Conservation (phyloP, 2,888 invertebrate species). For the Sphecodes monilicornis region DNA sequence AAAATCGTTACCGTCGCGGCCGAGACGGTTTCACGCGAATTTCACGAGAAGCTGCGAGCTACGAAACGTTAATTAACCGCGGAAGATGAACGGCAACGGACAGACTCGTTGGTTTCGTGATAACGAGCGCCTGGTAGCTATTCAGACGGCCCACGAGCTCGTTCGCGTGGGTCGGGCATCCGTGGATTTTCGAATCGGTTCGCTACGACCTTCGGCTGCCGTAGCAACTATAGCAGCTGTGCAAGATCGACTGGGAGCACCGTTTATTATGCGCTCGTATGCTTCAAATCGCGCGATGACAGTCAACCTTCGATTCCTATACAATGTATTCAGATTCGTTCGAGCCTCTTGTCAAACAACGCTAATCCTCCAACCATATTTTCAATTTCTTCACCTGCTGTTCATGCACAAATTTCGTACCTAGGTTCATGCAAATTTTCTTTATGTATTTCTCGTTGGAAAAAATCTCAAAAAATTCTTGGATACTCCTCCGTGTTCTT, state of each 20-base stretch:
- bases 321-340: neutral
- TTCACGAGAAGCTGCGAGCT: neutral
- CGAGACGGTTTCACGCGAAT: neutral
- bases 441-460: no score
- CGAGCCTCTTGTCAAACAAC: neutral
- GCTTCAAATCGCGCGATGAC: constrained; percentile 35
- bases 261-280: constrained; percentile 32
- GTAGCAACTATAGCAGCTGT: constrained; percentile 33
- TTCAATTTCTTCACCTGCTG: neutral
- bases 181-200: constrained; percentile 72
- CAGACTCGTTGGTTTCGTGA: constrained; percentile 40
- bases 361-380: neutral
- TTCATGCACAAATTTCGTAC: no score
- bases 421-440: neutral
- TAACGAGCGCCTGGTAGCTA: constrained; percentile 69
- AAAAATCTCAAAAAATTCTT: neutral
- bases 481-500: neutral
- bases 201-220: constrained; percentile 69
- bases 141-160: constrained; percentile 71
- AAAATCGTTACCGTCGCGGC: neutral
- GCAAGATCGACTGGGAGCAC: constrained; percentile 58
- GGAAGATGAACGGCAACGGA: constrained; percentile 53
- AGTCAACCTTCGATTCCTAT: neutral
- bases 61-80: constrained; percentile 41
- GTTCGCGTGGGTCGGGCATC: constrained; percentile 68